Percentiles rank a stretch among this genome's conserved stretches.
Conservation (phyloP, 2,113 vertebrate genomes). For the Alosa alosa region DNA sequence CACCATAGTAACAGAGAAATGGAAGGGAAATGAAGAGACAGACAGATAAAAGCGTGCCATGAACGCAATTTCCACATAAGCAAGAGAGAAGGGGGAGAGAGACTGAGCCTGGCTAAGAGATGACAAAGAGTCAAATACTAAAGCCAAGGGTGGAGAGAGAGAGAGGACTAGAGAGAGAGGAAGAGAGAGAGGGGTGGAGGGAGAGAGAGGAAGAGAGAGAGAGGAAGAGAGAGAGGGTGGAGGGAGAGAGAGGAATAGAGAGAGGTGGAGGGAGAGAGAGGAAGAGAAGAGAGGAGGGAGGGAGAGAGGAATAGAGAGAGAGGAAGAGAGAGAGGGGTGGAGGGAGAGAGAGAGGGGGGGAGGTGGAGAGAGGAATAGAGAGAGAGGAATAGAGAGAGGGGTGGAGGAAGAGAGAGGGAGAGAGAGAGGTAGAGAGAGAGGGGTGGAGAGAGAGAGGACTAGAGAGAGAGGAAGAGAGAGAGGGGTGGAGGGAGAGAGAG, state of each 20-base stretch:
- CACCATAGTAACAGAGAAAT: conserved; percentile 65
- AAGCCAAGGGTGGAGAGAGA: neutral
- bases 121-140: neutral
- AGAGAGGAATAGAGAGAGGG: no score
- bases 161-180: conserved; percentile 16
- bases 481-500: neutral
- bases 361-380: no score
- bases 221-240: conserved; percentile 8
- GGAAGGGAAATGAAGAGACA: conserved; percentile 46
- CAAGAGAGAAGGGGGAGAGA: conserved; percentile 44
- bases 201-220: neutral
- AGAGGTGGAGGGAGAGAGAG: neutral
- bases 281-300: neutral
- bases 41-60: conserved; percentile 28
- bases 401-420: no score
- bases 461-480: neutral
- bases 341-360: no score
- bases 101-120: conserved; percentile 1
- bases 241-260: no score
- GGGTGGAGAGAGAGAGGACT: no score
- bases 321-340: no score
- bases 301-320: no score
- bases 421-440: no score
- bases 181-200: no score
- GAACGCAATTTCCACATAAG: conserved; percentile 9